These are phyloP conservation scores for Pavo muticus DNA, from an alignment of 2,113 vertebrate species.

Conservation along the genomic window DNA sequence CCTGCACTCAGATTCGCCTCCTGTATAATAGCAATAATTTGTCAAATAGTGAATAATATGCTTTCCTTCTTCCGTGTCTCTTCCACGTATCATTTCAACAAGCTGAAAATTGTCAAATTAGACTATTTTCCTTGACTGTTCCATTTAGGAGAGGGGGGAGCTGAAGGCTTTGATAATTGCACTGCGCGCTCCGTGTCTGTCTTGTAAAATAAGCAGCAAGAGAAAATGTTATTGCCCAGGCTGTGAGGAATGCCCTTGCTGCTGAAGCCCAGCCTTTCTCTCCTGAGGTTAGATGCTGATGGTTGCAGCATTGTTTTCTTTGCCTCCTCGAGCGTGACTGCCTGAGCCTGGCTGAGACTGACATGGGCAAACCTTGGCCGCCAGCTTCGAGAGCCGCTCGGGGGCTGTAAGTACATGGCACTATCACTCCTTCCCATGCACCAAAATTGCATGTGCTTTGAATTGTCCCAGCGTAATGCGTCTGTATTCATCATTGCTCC, in stretches of 20 bases:
- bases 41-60: slow-evolving; percentile 16
- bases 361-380: neutral
- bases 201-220: neutral
- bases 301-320: slow-evolving; percentile 41
- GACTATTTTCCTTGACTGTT: slow-evolving; percentile 57
- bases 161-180: neutral
- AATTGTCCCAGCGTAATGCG: slow-evolving; percentile 33
- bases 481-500: slow-evolving; percentile 33
- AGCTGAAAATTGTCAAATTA: slow-evolving; percentile 58
- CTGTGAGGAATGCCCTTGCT: neutral
- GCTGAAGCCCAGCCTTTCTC: neutral
- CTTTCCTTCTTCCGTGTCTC: slow-evolving; percentile 19
- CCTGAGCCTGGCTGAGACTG: neutral
- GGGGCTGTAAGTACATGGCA: neutral
- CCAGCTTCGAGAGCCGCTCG: neutral
- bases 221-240: neutral
- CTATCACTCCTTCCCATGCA: slow-evolving; percentile 16
- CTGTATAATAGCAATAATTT: slow-evolving; percentile 9
- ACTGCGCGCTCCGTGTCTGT: fast-evolving
- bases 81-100: slow-evolving; percentile 39
- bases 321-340: slow-evolving; percentile 15
- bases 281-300: neutral
- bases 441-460: slow-evolving; percentile 41
- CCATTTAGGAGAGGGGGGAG: slow-evolving; percentile 35
- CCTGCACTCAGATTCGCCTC: neutral